Conservation (phyloP, 64 coral and sea anemone species). For the Montipora foliosa region DNA sequence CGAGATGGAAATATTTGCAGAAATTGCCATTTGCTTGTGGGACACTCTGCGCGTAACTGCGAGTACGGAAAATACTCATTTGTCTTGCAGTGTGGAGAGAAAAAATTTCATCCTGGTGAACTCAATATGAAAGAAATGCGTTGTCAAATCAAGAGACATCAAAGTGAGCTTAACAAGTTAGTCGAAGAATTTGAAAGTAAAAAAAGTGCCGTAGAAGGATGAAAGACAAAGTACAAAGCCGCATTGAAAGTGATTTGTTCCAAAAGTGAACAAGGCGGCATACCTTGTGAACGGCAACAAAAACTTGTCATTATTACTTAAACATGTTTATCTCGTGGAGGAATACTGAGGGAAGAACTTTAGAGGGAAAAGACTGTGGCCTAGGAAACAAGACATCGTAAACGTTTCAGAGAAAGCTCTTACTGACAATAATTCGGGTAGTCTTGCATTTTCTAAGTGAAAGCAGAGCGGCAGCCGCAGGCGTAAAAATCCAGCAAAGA, state of each 20-base stretch:
- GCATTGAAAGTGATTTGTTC: slow-evolving; percentile 46
- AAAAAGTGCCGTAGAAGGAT: slow-evolving; percentile 32
- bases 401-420: slow-evolving; percentile 13
- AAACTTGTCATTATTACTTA: slow-evolving; percentile 52
- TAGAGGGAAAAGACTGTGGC: slow-evolving; percentile 26
- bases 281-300: slow-evolving; percentile 40
- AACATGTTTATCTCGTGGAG: slow-evolving; percentile 42
- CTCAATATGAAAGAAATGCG: slow-evolving; percentile 44
- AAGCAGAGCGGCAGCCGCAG: too few relatives aligned
- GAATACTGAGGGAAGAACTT: slow-evolving; percentile 37
- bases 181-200: slow-evolving; percentile 28
- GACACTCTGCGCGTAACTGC: slow-evolving; percentile 30
- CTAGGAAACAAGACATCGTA: not conserved
- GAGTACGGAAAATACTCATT: not conserved
- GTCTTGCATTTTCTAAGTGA: too few relatives aligned
- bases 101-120: slow-evolving; percentile 54
- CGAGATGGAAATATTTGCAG: slow-evolving; percentile 53
- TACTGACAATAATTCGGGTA: not conserved
- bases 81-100: slow-evolving; percentile 2
- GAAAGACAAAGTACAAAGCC: slow-evolving; percentile 22
- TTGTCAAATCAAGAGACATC: slow-evolving; percentile 22
- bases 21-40: slow-evolving; percentile 46
- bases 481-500: too few relatives aligned
- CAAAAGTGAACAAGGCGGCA: slow-evolving; percentile 4
- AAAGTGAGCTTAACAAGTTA: slow-evolving; percentile 51